Percentiles rank a stretch among this genome's conserved stretches.
Conservation (phyloP, 2,113 vertebrate species). For the Periophthalmodon schlosseri region DNA sequence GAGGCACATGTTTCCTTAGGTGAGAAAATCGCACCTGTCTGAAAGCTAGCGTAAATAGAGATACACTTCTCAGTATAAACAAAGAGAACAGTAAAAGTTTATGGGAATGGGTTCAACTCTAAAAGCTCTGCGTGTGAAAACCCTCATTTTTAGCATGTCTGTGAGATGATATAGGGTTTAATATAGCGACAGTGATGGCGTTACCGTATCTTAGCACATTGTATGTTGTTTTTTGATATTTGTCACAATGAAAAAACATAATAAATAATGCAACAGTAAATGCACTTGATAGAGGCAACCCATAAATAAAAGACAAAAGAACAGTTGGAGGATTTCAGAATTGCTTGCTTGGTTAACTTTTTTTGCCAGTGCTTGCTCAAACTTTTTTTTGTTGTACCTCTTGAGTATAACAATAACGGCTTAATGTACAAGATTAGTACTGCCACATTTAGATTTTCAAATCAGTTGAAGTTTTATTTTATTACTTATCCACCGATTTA, state of each 20-base stretch:
- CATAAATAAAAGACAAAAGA: background rate
- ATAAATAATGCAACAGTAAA: background rate
- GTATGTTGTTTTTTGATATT: background rate
- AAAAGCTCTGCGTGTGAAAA: constrained; percentile 4
- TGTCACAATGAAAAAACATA: background rate
- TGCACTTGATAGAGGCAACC: background rate
- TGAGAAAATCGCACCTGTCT: constrained; percentile 5
- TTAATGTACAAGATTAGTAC: no score
- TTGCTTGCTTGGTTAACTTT: no score
- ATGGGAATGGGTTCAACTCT: background rate
- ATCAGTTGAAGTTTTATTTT: no score
- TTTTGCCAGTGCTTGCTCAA: no score
- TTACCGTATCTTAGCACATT: background rate
- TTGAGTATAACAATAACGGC: no score
- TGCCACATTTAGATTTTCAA: no score
- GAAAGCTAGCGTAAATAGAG: background rate
- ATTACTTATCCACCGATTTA: no score
- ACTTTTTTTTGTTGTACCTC: no score
- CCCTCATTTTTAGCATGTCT: background rate
- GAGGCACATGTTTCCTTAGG: background rate
- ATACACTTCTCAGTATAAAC: background rate
- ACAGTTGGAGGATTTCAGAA: no score
- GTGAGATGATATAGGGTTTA: background rate
- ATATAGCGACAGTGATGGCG: background rate
- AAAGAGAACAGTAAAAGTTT: background rate